Evolutionary conservation across 2,113 vertebrate genomes (phyloP).

Genomic region (Aplodontia rufa): DNA sequence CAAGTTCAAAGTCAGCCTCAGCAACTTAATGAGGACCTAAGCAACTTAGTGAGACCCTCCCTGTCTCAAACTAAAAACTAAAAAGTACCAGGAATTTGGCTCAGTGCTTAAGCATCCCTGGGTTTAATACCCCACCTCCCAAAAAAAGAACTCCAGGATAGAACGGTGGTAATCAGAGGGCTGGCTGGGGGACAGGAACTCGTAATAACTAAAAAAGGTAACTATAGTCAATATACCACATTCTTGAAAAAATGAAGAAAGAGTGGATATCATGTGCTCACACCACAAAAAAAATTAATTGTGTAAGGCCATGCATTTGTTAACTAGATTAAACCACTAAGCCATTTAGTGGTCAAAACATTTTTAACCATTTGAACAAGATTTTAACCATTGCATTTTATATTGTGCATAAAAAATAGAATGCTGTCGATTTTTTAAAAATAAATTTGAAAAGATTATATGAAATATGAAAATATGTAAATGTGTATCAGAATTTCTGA

Average conservation of each 20-base stretch:
- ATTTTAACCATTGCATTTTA: neutral
- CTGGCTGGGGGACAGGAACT: neutral
- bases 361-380: neutral
- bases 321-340: neutral
- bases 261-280: neutral
- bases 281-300: neutral
- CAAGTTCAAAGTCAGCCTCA: no score
- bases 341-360: neutral
- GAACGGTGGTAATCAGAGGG: neutral
- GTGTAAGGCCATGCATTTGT: neutral
- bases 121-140: no score
- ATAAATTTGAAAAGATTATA: neutral
- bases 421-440: neutral
- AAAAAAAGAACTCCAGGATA: no score
- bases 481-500: neutral
- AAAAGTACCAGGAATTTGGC: no score
- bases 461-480: neutral
- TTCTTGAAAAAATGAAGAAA: neutral
- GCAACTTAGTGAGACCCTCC: no score
- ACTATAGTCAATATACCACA: neutral
- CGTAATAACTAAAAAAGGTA: neutral
- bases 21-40: no score
- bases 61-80: no score
- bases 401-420: no score
- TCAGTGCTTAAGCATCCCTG: no score